phyloP scores from a whole-genome alignment of 2,113 vertebrate genomes.

The Aythya baeri region DNA sequence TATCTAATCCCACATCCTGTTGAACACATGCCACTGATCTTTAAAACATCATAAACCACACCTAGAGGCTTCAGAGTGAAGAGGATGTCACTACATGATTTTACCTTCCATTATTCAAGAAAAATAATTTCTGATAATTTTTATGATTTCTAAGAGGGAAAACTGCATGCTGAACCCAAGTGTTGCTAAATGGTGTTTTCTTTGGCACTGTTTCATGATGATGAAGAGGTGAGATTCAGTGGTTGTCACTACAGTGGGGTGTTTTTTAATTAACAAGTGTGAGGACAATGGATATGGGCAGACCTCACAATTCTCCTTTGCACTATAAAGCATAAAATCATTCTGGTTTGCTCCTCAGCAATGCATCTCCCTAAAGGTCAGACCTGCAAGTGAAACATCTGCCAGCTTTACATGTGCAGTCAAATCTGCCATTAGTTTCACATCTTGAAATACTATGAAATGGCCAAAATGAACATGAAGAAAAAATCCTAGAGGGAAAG shows the following conservation, averaged over 20 bases:
- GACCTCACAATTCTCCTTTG: neutral
- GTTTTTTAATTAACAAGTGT: neutral
- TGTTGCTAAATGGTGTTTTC: neutral
- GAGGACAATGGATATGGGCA: neutral
- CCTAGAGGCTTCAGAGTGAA: neutral
- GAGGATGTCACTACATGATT: neutral
- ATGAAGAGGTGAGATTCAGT: neutral
- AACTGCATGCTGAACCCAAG: neutral
- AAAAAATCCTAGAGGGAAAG: neutral
- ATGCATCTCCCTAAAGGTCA: neutral
- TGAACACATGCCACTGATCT: neutral
- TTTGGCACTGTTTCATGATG: neutral
- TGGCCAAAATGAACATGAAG: neutral
- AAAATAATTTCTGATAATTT: neutral
- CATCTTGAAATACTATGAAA: neutral
- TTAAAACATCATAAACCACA: neutral
- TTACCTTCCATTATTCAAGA: neutral
- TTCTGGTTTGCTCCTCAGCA: neutral
- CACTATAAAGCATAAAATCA: neutral
- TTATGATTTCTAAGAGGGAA: neutral
- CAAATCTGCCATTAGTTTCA: neutral
- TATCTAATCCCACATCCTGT: neutral
- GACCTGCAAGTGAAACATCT: neutral
- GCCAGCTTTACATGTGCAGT: neutral
- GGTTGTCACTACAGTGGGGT: neutral